A percentile compares a stretch with the other conserved stretches of the same genome.
Conservation (phyloP, 2,888 invertebrate genomes). For the Galerucella pusilla region DNA sequence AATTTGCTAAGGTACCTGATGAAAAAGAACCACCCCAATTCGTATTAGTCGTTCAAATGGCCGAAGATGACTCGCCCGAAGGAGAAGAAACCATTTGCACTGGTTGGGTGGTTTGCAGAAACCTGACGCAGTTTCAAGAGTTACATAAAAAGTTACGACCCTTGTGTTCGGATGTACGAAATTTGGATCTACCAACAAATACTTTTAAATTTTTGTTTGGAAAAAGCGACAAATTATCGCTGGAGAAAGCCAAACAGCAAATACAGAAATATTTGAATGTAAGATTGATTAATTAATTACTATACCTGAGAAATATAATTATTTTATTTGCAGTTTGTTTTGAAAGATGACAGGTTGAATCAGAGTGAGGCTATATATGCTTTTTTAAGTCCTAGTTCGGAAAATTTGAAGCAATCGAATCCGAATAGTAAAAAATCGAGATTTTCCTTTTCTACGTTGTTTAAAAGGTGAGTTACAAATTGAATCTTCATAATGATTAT, state of each 20-base stretch:
- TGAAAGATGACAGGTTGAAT: slow-evolving; percentile 87
- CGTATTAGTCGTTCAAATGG: slow-evolving; percentile 83
- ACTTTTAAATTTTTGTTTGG: slow-evolving; percentile 85
- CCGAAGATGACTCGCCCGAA: slow-evolving; percentile 71
- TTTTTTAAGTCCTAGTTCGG: slow-evolving; percentile 92
- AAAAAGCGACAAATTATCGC: slow-evolving; percentile 81
- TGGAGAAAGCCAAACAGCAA: slow-evolving; percentile 85
- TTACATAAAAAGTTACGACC: slow-evolving; percentile 86
- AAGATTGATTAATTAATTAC: slow-evolving; percentile 55
- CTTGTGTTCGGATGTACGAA: slow-evolving; percentile 83
- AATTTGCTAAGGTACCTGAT: slow-evolving; percentile 58
- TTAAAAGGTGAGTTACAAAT: slow-evolving; percentile 75
- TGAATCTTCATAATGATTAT: no score
- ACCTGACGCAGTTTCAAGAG: slow-evolving; percentile 76
- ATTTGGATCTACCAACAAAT: slow-evolving; percentile 84
- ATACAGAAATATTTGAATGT: slow-evolving; percentile 90
- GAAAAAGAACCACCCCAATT: slow-evolving; percentile 74
- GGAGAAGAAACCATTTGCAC: slow-evolving; percentile 70
- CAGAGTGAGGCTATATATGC: slow-evolving; percentile 91
- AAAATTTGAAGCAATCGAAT: slow-evolving; percentile 83
- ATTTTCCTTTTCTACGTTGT: slow-evolving; percentile 87
- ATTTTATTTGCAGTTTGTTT: slow-evolving; percentile 74
- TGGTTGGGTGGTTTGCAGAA: slow-evolving; percentile 75
- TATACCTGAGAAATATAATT: slow-evolving; percentile 7
- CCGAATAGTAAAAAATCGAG: slow-evolving; percentile 86